Percentiles rank a stretch among this genome's conserved stretches.
These are phyloP conservation scores for Campoletis sonorensis DNA, from an alignment of 1,140 invertebrate genomes.

Conservation along the genomic window DNA sequence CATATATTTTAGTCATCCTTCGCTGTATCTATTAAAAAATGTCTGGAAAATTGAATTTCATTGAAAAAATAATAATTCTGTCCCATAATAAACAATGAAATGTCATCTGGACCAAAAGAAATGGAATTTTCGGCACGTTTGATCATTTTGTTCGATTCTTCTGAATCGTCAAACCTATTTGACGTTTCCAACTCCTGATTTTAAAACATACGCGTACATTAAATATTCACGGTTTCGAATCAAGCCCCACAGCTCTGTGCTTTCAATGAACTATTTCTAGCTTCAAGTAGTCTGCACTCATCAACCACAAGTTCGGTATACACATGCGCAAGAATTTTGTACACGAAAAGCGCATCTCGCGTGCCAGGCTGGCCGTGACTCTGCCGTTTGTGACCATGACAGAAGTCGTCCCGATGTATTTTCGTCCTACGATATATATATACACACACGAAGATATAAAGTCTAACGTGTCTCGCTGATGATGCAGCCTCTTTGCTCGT, in stretches of 20 bases:
- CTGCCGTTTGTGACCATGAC: conserved; percentile 36
- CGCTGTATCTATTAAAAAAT: too few relatives aligned
- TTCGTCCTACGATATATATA: conserved; percentile 26
- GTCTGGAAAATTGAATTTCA: too few relatives aligned
- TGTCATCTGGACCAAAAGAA: neutral
- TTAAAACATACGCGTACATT: neutral
- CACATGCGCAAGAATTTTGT: conserved; percentile 16
- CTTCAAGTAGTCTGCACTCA: conserved; percentile 21
- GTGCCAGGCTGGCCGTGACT: conserved; percentile 33
- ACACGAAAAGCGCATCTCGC: conserved; percentile 12
- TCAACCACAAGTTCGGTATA: neutral
- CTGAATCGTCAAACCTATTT: neutral
- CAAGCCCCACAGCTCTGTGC: neutral
- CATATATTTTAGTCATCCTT: too few relatives aligned
- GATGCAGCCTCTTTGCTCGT: conserved; percentile 19
- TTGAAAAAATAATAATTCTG: too few relatives aligned
- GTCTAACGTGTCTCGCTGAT: conserved; percentile 16
- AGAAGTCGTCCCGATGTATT: conserved; percentile 43
- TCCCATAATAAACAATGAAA: too few relatives aligned
- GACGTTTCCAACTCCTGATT: neutral
- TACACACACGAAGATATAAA: neutral
- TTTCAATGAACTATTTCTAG: conserved; percentile 30
- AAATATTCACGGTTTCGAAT: neutral
- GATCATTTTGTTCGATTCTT: too few relatives aligned
- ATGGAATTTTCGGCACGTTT: too few relatives aligned